Conservation (phyloP, 2,888 invertebrate species). For the Rhagonycha lutea region DNA sequence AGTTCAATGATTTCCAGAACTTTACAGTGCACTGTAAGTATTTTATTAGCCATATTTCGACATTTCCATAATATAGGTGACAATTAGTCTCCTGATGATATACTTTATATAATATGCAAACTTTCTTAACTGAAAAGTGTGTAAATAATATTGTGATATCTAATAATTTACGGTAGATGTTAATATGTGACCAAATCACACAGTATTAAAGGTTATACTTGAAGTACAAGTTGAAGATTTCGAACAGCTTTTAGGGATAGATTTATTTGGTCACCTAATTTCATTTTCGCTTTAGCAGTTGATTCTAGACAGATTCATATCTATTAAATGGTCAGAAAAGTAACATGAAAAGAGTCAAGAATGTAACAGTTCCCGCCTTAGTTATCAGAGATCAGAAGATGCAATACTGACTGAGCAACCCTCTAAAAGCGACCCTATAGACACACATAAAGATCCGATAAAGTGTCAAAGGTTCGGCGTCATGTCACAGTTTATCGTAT, state of each 20-base stretch:
- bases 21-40: too few species aligned
- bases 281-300: constrained; percentile 13
- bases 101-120: too few species aligned
- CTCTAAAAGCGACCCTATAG: constrained; percentile 33
- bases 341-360: constrained; percentile 27
- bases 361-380: constrained; percentile 35
- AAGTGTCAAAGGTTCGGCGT: constrained; percentile 38
- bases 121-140: too few species aligned
- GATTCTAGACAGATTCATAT: constrained; percentile 30
- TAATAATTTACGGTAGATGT: background rate
- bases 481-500: constrained; percentile 35
- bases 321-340: constrained; percentile 33
- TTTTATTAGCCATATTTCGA: too few species aligned
- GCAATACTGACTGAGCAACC: constrained; percentile 32
- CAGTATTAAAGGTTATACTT: background rate
- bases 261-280: constrained; percentile 7
- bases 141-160: too few species aligned
- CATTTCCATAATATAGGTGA: too few species aligned
- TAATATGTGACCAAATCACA: background rate
- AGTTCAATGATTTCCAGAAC: too few species aligned
- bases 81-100: too few species aligned
- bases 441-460: constrained; percentile 36
- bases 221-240: background rate
- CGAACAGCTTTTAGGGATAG: background rate
- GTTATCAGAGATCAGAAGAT: constrained; percentile 36